Percentiles rank a stretch among this genome's conserved stretches.
Conservation (phyloP, 2,113 vertebrate species). For the Grus americana region DNA sequence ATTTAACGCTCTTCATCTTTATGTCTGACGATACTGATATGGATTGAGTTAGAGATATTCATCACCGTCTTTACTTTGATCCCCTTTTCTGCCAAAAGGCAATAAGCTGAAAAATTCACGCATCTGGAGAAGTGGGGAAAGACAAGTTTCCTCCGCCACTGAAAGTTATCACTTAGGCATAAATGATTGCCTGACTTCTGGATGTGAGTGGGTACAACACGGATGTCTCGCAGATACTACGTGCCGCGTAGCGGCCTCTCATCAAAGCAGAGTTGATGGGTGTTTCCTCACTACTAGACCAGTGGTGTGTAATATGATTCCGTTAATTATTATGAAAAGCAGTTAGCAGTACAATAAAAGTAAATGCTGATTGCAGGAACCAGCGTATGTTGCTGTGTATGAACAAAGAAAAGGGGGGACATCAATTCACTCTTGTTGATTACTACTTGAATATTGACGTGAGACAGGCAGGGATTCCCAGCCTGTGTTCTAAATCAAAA, state of each 20-base stretch:
- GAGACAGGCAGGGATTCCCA: neutral
- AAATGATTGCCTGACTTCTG: neutral
- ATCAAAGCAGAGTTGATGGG: neutral
- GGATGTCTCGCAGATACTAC: neutral
- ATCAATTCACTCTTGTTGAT: neutral
- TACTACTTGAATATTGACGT: neutral
- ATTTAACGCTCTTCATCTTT: conserved; percentile 2
- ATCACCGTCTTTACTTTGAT: neutral
- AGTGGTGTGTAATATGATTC: neutral
- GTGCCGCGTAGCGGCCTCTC: neutral
- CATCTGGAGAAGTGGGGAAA: neutral
- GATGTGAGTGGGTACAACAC: neutral
- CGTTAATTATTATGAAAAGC: neutral
- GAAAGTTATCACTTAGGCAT: neutral
- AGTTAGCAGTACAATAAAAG: neutral
- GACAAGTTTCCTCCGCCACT: neutral
- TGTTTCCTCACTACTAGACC: neutral
- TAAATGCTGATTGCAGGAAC: neutral
- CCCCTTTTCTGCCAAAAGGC: neutral
- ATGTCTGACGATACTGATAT: neutral
- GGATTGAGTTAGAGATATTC: conserved; percentile 7
- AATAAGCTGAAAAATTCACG: neutral
- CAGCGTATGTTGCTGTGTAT: neutral
- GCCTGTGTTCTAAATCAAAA: neutral
- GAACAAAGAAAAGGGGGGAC: neutral